phyloP scores from a whole-genome alignment of 30 jellyfish, hydroid and myxozoan genomes.

The Cassiopea xamachana region DNA sequence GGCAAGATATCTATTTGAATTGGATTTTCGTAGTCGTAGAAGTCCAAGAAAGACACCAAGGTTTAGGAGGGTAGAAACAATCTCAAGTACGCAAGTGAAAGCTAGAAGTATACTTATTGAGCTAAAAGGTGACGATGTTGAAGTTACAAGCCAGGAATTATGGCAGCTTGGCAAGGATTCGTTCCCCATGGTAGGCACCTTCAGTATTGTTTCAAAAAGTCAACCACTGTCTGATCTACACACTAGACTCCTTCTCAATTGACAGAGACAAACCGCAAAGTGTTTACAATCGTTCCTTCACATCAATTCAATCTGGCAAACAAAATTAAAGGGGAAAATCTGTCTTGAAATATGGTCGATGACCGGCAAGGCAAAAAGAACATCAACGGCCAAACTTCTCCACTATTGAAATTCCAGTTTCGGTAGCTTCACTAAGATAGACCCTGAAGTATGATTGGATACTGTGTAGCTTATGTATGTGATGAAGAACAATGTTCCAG shows the following conservation, averaged over 20 bases:
- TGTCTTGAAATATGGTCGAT: no score
- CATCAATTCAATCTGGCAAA: no score
- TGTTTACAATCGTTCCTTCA: not conserved
- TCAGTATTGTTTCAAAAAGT: not conserved
- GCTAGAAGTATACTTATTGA: slow-evolving; percentile 22
- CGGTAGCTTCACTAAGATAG: not conserved
- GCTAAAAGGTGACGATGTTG: slow-evolving; percentile 2
- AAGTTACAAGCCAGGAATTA: slow-evolving; percentile 39
- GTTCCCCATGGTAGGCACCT: not conserved
- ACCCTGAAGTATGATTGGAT: not conserved
- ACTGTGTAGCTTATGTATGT: no score
- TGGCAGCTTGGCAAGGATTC: slow-evolving; percentile 28
- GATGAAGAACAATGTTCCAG: no score
- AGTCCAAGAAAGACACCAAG: slow-evolving; percentile 19
- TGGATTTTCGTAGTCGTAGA: slow-evolving; percentile 22
- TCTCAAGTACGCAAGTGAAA: slow-evolving; percentile 25
- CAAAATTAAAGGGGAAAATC: no score
- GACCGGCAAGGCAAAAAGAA: no score
- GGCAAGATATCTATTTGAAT: not conserved
- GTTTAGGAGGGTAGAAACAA: slow-evolving; percentile 26
- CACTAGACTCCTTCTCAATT: not conserved
- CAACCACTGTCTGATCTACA: no score
- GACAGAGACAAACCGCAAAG: not conserved
- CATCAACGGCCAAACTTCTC: no score
- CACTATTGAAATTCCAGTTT: not conserved